Percentiles rank a stretch among this genome's conserved stretches.
phyloP scores from a whole-genome alignment of 2,113 vertebrate genomes.

The Pygathrix nemaeus region DNA sequence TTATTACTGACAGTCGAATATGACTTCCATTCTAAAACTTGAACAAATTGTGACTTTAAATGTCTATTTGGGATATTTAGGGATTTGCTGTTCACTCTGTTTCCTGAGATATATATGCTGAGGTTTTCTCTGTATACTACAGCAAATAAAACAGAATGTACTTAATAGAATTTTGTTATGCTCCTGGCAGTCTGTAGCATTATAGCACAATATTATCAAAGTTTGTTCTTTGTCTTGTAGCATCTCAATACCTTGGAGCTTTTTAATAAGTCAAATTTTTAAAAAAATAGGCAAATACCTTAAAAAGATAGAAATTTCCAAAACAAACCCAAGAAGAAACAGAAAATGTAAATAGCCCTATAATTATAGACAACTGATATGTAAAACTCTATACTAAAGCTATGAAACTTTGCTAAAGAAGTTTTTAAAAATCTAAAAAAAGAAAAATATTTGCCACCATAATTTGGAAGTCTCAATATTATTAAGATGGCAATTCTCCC shows the following conservation, averaged over 20 bases:
- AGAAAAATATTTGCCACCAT: neutral
- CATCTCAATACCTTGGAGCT: neutral
- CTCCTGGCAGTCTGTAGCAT: neutral
- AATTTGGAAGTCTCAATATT: neutral
- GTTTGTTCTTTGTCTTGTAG: neutral
- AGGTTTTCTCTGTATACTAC: constrained; percentile 9
- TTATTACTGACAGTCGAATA: constrained; percentile 49
- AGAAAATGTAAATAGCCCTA: neutral
- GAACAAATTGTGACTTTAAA: constrained; percentile 29
- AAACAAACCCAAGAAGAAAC: neutral
- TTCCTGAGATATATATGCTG: neutral
- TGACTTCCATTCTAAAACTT: neutral
- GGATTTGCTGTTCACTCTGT: constrained; percentile 11
- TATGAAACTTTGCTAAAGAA: neutral
- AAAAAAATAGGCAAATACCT: neutral
- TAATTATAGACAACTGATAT: neutral
- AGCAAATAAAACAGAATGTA: constrained; percentile 23
- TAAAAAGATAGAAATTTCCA: constrained; percentile 1
- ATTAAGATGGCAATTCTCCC: neutral
- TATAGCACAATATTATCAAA: neutral
- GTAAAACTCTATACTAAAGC: neutral
- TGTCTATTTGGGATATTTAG: constrained; percentile 36
- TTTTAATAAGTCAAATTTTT: neutral
- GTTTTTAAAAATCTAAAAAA: neutral
- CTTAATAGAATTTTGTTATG: neutral